Evolutionary conservation across 2,797 vertebrate species (phyloP).

Genomic region (Gadopsis marmoratus): DNA sequence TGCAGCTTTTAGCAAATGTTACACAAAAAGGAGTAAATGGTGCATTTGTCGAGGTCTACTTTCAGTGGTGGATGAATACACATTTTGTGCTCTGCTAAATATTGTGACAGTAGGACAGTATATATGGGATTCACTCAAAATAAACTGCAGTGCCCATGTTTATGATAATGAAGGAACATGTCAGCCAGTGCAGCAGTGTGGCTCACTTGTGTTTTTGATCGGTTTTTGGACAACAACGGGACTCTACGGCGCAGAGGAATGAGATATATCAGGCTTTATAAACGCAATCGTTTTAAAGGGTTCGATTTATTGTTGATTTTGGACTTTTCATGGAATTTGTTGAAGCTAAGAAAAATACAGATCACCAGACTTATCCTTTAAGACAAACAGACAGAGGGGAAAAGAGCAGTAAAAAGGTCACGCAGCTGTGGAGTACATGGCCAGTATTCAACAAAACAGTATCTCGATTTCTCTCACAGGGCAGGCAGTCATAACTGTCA

Average conservation of each 20-base stretch:
- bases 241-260: background rate
- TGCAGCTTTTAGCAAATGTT: background rate
- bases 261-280: background rate
- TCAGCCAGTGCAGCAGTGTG: background rate
- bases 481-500: background rate
- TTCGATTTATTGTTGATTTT: background rate
- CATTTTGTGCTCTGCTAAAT: background rate
- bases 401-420: background rate
- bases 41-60: background rate
- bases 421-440: background rate
- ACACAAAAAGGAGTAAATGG: background rate
- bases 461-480: conserved; percentile 10
- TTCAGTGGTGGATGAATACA: background rate
- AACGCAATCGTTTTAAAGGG: too few species aligned
- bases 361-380: background rate
- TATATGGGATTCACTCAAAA: background rate
- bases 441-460: background rate
- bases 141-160: background rate
- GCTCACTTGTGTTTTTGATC: too few species aligned
- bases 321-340: background rate
- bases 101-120: background rate
- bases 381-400: background rate
- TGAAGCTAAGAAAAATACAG: background rate
- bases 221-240: background rate
- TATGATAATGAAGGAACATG: background rate